Evolutionary conservation across 2,797 vertebrate species (phyloP).

Genomic region (Artibeus lituratus): DNA sequence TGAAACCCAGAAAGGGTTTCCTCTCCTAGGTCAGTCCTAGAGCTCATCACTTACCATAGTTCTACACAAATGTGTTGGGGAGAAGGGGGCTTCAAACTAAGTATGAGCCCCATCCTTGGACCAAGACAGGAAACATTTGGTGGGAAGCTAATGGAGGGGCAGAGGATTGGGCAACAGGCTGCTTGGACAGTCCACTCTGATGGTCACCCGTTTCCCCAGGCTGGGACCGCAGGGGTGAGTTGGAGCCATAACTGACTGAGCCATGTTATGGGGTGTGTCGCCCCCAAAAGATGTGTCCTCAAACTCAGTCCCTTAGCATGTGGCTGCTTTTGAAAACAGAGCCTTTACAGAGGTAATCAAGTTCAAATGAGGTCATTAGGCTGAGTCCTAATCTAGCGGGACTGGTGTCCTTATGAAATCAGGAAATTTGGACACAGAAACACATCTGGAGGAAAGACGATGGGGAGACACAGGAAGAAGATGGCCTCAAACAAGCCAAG

Average conservation of each 20-base stretch:
- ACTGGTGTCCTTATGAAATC: neutral
- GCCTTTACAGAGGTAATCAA: neutral
- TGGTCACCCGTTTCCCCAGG: neutral
- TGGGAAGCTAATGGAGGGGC: neutral
- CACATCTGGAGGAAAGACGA: accelerated
- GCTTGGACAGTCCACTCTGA: neutral
- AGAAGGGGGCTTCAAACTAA: neutral
- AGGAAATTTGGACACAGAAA: neutral
- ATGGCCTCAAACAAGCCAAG: neutral
- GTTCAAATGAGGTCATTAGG: neutral
- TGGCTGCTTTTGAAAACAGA: neutral
- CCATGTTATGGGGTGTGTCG: neutral
- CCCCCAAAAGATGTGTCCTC: neutral
- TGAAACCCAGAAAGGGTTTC: neutral
- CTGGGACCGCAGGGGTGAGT: neutral
- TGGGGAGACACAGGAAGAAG: neutral
- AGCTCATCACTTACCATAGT: neutral
- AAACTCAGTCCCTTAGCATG: neutral
- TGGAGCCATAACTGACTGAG: neutral
- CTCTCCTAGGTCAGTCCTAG: neutral
- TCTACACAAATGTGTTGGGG: neutral
- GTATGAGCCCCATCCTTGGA: neutral
- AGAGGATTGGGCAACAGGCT: neutral
- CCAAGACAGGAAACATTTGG: neutral
- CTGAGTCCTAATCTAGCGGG: neutral